Conservation (phyloP, 2,113 vertebrate genomes). For the Bubo blakistoni region DNA sequence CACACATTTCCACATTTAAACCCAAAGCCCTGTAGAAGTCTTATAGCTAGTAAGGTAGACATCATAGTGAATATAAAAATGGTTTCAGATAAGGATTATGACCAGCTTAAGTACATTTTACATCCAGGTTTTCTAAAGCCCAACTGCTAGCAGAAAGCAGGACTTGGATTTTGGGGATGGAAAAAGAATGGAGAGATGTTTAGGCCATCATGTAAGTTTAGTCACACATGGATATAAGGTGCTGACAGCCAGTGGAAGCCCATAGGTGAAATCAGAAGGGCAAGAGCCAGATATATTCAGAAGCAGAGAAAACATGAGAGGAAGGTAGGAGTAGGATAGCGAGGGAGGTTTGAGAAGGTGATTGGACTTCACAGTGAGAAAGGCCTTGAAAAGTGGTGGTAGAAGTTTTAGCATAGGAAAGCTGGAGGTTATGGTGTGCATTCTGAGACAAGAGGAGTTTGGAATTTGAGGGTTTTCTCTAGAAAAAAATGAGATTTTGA, state of each 20-base stretch:
- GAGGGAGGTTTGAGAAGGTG: neutral
- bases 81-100: neutral
- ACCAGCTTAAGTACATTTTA: neutral
- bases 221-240: neutral
- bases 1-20: neutral
- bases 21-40: neutral
- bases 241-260: neutral
- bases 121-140: neutral
- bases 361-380: neutral
- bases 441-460: neutral
- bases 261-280: neutral
- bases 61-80: neutral
- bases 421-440: neutral
- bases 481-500: neutral
- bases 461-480: neutral
- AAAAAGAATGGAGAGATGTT: neutral
- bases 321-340: neutral
- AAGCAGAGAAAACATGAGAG: neutral
- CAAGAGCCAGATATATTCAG: neutral
- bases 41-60: neutral
- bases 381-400: neutral
- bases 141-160: neutral
- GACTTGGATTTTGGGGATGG: neutral
- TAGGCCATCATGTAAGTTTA: neutral
- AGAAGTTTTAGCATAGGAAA: neutral